phyloP scores from a whole-genome alignment of 1,140 invertebrate species.

The Pantala flavescens region DNA sequence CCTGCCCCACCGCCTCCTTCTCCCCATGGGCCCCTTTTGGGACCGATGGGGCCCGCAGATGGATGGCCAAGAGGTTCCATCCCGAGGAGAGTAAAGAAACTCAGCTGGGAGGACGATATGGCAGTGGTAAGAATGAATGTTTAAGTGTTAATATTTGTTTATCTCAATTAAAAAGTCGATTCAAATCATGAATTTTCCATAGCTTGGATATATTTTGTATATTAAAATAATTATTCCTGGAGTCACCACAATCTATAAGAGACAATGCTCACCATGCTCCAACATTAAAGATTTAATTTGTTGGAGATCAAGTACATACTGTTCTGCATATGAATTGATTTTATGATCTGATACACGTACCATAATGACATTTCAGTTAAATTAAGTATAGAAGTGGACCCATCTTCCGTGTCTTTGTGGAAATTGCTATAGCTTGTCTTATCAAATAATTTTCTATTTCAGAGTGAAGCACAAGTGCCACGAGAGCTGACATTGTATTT shows the following conservation, averaged over 20 bases:
- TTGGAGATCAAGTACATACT: no score
- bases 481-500: not conserved
- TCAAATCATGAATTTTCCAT: not conserved
- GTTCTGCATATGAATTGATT: no score
- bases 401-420: no score
- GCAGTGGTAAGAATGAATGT: conserved; percentile 26
- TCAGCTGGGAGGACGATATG: conserved; percentile 60
- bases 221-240: not conserved
- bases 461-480: not conserved
- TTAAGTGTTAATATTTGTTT: conserved; percentile 20
- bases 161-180: not conserved
- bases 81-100: conserved; percentile 54
- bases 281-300: not conserved
- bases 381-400: no score
- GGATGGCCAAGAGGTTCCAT: conserved; percentile 44
- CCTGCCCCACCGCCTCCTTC: conserved; percentile 18
- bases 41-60: conserved; percentile 33
- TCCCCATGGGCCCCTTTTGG: conserved; percentile 16
- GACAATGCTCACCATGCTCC: not conserved
- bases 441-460: not conserved
- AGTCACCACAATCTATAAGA: not conserved
- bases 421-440: no score
- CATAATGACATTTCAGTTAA: no score
- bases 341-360: no score
- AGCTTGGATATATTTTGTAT: not conserved